These are phyloP conservation scores for Apolygus lucorum DNA, from an alignment of 1,140 invertebrate genomes.

Conservation along the genomic window DNA sequence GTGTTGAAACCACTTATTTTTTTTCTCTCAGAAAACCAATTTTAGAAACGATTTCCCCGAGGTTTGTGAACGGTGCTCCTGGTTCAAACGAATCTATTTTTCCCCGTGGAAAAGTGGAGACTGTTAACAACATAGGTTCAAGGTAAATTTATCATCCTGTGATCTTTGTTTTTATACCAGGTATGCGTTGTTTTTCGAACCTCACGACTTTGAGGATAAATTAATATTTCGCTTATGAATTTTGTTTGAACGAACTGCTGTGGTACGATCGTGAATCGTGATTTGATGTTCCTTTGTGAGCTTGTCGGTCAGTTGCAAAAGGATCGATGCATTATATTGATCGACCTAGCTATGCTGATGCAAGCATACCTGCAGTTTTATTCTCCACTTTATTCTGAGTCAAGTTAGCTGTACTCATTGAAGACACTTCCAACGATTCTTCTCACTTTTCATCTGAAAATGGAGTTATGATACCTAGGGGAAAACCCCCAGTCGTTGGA, in stretches of 20 bases:
- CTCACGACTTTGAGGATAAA: background rate
- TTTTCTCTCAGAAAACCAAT: background rate
- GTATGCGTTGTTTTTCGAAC: background rate
- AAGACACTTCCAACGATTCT: too few relatives aligned
- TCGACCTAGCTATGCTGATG: too few relatives aligned
- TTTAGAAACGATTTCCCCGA: background rate
- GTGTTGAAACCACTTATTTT: background rate
- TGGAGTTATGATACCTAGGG: too few relatives aligned
- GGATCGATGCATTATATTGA: too few relatives aligned
- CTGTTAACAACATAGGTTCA: conserved; percentile 19
- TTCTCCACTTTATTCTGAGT: too few relatives aligned
- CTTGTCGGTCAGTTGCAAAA: background rate
- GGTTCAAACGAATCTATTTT: background rate
- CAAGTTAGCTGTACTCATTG: too few relatives aligned
- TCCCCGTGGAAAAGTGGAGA: conserved; percentile 17
- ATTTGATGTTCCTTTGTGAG: background rate
- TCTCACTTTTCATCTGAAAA: too few relatives aligned
- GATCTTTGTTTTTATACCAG: background rate
- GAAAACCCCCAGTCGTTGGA: too few relatives aligned
- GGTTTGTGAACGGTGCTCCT: background rate
- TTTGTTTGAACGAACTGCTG: background rate
- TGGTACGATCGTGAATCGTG: too few relatives aligned
- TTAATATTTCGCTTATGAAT: background rate
- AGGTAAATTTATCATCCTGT: background rate
- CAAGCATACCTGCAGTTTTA: too few relatives aligned